Evolutionary conservation across 2,888 invertebrate species (phyloP).

Genomic region (Petrophora chlorosata): DNA sequence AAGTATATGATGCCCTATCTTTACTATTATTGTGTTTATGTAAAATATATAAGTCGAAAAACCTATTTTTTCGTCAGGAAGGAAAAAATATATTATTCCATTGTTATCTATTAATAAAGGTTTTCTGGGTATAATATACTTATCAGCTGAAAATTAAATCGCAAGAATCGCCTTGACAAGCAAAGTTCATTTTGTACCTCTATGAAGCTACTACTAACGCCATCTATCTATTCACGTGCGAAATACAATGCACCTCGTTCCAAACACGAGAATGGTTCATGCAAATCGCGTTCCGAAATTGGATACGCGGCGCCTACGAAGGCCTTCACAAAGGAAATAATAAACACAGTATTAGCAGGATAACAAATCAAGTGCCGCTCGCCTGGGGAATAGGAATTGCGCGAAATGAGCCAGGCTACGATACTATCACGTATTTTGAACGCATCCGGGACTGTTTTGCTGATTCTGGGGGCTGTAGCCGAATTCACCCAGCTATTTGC

Average conservation of each 20-base stretch:
- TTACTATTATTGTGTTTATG: too few species aligned
- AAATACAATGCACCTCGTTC: slow-evolving; percentile 18
- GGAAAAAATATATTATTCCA: too few species aligned
- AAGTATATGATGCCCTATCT: too few species aligned
- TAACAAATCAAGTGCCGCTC: slow-evolving; percentile 57
- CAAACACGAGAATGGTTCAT: slow-evolving; percentile 12
- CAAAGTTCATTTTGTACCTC: not conserved
- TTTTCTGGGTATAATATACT: too few species aligned
- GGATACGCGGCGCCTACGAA: slow-evolving; percentile 22
- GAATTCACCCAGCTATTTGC: too few species aligned
- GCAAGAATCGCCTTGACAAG: too few species aligned
- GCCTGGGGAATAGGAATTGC: slow-evolving; percentile 58
- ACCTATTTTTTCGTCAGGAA: too few species aligned
- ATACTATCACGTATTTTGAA: slow-evolving; percentile 50
- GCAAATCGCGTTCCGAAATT: slow-evolving; percentile 31
- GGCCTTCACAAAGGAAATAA: slow-evolving; percentile 47
- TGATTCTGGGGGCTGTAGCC: slow-evolving; percentile 22
- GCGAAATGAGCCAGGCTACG: slow-evolving; percentile 49
- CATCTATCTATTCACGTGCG: slow-evolving; percentile 38
- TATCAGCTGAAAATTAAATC: too few species aligned
- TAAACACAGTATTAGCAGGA: slow-evolving; percentile 59
- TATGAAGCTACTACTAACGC: slow-evolving; percentile 31
- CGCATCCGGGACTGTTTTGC: slow-evolving; percentile 48
- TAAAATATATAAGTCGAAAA: too few species aligned
- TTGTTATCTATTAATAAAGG: too few species aligned